phyloP scores from a whole-genome alignment of 2,113 vertebrate species.

The Coregonus clupeaformis region DNA sequence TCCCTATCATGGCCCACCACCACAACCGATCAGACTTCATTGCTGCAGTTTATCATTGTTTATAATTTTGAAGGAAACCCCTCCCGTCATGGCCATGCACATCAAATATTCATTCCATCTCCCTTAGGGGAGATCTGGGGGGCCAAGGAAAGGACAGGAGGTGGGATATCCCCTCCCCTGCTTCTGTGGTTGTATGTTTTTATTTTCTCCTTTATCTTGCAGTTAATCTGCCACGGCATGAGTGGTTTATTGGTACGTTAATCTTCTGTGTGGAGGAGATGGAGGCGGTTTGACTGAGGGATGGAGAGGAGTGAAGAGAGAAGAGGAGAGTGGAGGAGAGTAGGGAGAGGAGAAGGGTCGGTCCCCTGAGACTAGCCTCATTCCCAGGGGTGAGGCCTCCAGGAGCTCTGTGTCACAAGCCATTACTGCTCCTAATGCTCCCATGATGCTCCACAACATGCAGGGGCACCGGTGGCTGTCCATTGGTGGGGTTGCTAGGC shows the following conservation, averaged over 20 bases:
- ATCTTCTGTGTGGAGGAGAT: background rate
- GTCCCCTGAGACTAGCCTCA: constrained; percentile 8
- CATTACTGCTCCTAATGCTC: constrained; percentile 14
- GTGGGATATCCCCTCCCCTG: background rate
- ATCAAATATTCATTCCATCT: constrained; percentile 26
- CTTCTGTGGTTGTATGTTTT: constrained; percentile 8
- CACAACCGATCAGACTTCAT: constrained; percentile 6
- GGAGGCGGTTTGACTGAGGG: constrained; percentile 7
- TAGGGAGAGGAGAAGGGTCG: background rate
- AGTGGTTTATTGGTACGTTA: constrained; percentile 9
- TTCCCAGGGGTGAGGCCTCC: constrained; percentile 1
- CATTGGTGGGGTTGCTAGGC: background rate
- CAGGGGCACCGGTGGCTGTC: background rate
- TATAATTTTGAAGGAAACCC: constrained; percentile 35
- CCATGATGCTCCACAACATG: background rate
- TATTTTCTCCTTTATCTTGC: constrained; percentile 24
- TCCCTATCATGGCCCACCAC: constrained; percentile 1
- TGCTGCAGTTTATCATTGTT: no score
- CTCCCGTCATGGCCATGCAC: background rate
- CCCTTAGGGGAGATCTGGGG: constrained; percentile 4
- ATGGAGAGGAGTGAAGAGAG: background rate
- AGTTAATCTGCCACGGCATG: constrained; percentile 1
- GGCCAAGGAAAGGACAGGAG: background rate
- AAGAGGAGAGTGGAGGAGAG: background rate
- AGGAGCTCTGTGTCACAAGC: constrained; percentile 13